phyloP scores from a whole-genome alignment of 2,113 vertebrate genomes.

The Sisor rabdophorus region DNA sequence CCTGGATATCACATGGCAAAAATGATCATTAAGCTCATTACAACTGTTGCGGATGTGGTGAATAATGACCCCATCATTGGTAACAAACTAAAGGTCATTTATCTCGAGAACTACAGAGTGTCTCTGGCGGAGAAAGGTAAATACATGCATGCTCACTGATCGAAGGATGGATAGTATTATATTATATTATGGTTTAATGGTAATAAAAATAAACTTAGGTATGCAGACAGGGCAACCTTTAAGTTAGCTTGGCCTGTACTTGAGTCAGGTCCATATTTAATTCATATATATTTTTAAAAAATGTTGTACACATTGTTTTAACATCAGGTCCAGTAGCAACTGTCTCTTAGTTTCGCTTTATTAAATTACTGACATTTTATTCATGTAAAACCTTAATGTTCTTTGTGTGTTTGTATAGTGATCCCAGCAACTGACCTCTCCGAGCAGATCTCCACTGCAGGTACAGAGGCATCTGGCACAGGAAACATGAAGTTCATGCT shows the following conservation, averaged over 20 bases:
- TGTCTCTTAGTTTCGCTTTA: too few relatives aligned
- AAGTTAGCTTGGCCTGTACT: too few relatives aligned
- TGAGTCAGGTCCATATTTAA: too few relatives aligned
- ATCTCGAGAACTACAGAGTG: slow-evolving; percentile 93
- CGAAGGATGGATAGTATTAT: background rate
- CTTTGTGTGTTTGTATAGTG: slow-evolving; percentile 67
- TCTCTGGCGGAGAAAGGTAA: slow-evolving; percentile 94
- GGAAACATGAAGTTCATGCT: slow-evolving; percentile 99
- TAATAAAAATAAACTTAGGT: too few relatives aligned
- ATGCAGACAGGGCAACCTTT: too few relatives aligned
- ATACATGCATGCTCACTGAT: background rate
- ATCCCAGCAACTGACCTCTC: slow-evolving; percentile 95
- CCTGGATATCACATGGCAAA: slow-evolving; percentile 97
- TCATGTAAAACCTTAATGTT: background rate
- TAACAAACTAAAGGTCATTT: slow-evolving; percentile 90
- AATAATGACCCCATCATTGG: slow-evolving; percentile 86
- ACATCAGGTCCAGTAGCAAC: too few relatives aligned
- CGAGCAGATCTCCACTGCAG: slow-evolving; percentile 94
- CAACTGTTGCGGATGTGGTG: slow-evolving; percentile 82
- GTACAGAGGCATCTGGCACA: slow-evolving; percentile 91
- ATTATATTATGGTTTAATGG: background rate
- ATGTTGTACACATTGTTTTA: too few relatives aligned
- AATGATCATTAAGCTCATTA: slow-evolving; percentile 93
- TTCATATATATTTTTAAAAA: too few relatives aligned
- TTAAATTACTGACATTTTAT: background rate